Evolutionary conservation across 2,113 vertebrate genomes (phyloP).

Genomic region (Strigops habroptila): DNA sequence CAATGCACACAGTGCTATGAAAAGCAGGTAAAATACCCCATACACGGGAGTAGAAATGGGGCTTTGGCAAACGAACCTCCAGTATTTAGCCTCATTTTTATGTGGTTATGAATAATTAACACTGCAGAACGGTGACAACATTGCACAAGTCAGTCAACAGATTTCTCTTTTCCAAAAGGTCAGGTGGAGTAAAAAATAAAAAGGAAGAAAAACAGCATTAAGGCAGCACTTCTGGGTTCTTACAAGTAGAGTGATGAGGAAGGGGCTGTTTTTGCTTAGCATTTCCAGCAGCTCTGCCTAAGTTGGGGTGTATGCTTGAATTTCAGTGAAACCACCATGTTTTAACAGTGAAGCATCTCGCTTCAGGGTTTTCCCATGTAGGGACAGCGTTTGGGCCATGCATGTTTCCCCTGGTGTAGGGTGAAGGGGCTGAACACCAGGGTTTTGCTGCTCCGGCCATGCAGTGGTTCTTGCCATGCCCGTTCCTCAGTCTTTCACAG

Average conservation of each 20-base stretch:
- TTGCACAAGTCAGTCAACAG: neutral
- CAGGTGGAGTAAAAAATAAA: neutral
- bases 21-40: neutral
- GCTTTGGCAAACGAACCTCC: neutral
- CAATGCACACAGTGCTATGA: neutral
- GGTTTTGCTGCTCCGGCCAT: neutral
- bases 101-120: conserved; percentile 18
- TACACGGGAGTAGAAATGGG: neutral
- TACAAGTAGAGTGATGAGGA: neutral
- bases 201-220: neutral
- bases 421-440: neutral
- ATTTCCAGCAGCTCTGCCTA: neutral
- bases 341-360: neutral
- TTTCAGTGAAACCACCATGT: neutral
- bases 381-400: rapidly evolving
- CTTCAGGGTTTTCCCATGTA: neutral
- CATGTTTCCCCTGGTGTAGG: neutral
- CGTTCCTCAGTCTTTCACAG: rapidly evolving
- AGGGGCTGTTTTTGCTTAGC: neutral
- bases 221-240: neutral
- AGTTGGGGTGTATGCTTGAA: neutral
- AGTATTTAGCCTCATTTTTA: neutral
- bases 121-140: neutral
- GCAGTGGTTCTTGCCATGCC: rapidly evolving
- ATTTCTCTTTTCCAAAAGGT: neutral